Percentiles rank a stretch among this genome's conserved stretches.
Evolutionary conservation across 2,888 invertebrate species (phyloP).

Genomic region (Erebia aethiops): DNA sequence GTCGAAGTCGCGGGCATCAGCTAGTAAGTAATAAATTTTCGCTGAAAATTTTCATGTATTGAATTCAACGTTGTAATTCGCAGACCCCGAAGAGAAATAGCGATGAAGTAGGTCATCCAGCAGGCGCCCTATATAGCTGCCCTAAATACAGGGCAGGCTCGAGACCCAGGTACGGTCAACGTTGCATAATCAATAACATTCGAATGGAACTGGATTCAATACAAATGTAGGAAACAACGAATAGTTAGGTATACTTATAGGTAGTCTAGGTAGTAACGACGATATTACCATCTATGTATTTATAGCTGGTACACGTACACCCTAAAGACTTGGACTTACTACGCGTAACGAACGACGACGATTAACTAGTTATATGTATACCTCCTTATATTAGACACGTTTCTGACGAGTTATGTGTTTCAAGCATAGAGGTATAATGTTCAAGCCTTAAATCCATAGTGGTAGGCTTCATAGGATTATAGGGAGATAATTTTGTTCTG

Average conservation of each 20-base stretch:
- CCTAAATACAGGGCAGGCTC: constrained; percentile 19
- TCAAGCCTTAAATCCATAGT: no score
- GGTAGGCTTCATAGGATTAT: no score
- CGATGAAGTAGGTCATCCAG: constrained; percentile 26
- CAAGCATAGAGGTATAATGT: no score
- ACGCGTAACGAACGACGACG: no score
- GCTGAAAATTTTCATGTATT: neutral
- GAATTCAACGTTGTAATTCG: neutral
- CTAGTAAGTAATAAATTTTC: neutral
- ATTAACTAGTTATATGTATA: no score
- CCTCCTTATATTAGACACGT: no score
- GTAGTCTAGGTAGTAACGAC: neutral
- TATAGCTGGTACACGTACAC: no score
- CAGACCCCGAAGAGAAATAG: neutral
- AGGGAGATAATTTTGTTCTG: no score
- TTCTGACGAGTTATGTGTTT: no score
- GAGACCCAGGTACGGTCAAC: constrained; percentile 12
- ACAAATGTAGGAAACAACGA: constrained; percentile 7
- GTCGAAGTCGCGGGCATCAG: no score
- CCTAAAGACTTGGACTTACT: no score
- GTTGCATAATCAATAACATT: constrained; percentile 24
- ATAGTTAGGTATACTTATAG: neutral
- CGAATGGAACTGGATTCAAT: constrained; percentile 14
- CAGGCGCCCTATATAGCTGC: constrained; percentile 28
- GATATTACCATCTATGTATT: neutral